Evolutionary conservation across 2,113 vertebrate species (phyloP).

Genomic region (Mystacornis crossleyi): DNA sequence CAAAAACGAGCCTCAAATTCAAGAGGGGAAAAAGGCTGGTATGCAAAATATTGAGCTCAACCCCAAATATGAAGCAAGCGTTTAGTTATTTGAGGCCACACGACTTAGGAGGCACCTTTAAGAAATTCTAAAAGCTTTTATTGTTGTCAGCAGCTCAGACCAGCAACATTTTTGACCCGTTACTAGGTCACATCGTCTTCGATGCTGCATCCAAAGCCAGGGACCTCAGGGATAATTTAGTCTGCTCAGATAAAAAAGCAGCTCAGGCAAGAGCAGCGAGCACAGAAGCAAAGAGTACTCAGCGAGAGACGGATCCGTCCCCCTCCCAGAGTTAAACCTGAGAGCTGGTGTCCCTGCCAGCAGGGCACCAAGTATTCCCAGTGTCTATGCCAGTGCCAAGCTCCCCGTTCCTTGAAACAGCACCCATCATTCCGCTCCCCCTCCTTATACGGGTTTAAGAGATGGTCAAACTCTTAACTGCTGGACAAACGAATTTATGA

Average conservation of each 20-base stretch:
- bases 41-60: conserved; percentile 63
- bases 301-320: background rate
- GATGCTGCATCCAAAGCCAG: background rate
- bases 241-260: background rate
- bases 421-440: background rate
- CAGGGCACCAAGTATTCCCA: background rate
- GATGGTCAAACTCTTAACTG: background rate
- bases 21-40: conserved; percentile 7
- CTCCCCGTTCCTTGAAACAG: background rate
- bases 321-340: fast-evolving
- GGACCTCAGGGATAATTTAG: background rate
- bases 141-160: background rate
- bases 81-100: conserved; percentile 31
- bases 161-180: background rate
- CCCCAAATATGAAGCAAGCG: conserved; percentile 60
- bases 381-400: background rate
- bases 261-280: background rate
- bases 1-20: background rate
- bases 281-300: background rate
- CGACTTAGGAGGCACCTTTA: background rate
- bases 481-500: background rate
- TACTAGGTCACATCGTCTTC: background rate
- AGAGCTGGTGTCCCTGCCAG: background rate
- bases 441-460: background rate
- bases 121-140: conserved; percentile 37